Percentiles rank a stretch among this genome's conserved stretches.
phyloP scores from a whole-genome alignment of 2,113 vertebrate species.

The Puntigrus tetrazona region DNA sequence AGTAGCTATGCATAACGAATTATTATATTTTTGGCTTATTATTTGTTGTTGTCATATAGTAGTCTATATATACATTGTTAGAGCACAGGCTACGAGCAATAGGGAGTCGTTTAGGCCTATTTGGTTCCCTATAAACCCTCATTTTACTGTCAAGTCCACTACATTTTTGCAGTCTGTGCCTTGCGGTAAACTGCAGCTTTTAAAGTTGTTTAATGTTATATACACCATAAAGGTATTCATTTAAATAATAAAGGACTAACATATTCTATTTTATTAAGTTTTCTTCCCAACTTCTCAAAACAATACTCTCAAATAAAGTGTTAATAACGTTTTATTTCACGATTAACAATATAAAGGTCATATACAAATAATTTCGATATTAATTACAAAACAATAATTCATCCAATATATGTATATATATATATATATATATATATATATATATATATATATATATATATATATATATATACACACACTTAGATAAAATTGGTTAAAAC shows the following conservation, averaged over 20 bases:
- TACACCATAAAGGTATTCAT: neutral
- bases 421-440: too few species aligned
- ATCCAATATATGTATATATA: too few species aligned
- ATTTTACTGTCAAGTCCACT: too few species aligned
- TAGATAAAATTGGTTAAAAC: conserved; percentile 47
- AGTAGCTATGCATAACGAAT: too few species aligned
- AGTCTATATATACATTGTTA: neutral
- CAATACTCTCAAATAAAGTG: neutral
- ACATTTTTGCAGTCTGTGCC: neutral
- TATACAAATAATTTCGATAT: conserved; percentile 56
- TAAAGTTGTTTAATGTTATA: neutral
- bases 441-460: too few species aligned
- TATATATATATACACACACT: too few species aligned
- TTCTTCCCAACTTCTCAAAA: neutral
- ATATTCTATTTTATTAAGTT: neutral
- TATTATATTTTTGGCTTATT: neutral
- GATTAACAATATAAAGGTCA: conserved; percentile 63
- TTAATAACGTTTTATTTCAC: conserved; percentile 63
- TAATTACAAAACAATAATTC: conserved; percentile 65
- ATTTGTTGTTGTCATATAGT: neutral
- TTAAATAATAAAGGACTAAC: neutral
- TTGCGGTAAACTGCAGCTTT: neutral
- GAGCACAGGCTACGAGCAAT: neutral
- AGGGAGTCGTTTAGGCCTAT: too few species aligned
- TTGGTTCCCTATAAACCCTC: too few species aligned